These are phyloP conservation scores for Steinernema feltiae DNA, from an alignment of 1,140 invertebrate species.

Conservation along the genomic window DNA sequence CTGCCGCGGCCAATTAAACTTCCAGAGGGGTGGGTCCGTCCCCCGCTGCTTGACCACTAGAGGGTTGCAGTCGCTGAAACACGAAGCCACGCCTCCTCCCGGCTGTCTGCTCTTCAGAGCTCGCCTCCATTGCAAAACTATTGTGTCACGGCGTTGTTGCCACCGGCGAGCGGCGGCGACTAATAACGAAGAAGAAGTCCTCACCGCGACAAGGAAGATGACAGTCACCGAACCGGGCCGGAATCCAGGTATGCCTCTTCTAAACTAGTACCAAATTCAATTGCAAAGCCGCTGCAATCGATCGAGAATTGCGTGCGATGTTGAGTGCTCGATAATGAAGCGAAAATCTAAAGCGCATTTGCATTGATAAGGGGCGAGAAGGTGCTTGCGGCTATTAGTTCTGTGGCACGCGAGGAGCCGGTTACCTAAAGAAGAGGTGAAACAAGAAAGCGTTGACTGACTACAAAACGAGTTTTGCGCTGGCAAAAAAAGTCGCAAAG, in stretches of 20 bases:
- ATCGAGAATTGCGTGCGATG: not conserved
- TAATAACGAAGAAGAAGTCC: not conserved
- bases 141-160: not conserved
- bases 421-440: not conserved
- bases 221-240: not conserved
- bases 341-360: no score
- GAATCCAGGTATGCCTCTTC: conserved; percentile 4
- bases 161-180: not conserved
- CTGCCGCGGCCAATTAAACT: no score
- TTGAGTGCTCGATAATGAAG: no score
- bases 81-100: not conserved
- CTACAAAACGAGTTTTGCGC: not conserved
- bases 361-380: not conserved
- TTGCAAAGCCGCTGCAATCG: not conserved
- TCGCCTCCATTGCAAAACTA: not conserved
- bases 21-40: no score
- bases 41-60: not conserved
- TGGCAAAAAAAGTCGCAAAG: not conserved
- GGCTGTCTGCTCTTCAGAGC: not conserved
- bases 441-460: not conserved
- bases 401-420: no score
- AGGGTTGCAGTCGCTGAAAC: not conserved
- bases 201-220: no score
- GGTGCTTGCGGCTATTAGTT: no score
- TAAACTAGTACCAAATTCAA: not conserved